phyloP scores from a whole-genome alignment of 2,797 vertebrate species.

The Gallinago solitaria region DNA sequence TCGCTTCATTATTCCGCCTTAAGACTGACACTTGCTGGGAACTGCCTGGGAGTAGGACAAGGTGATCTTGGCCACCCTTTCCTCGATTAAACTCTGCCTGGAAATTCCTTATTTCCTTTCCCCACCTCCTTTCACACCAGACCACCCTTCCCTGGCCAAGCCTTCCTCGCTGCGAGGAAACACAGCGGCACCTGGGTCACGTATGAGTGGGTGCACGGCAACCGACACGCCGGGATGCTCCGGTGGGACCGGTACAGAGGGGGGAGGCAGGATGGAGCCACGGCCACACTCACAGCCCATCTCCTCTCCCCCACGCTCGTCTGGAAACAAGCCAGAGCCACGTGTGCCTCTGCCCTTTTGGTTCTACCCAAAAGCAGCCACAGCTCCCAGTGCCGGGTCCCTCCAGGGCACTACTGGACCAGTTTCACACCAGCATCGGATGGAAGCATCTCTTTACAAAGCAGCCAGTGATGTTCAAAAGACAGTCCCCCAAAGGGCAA shows the following conservation, averaged over 20 bases:
- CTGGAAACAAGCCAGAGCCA: neutral
- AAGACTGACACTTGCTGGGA: neutral
- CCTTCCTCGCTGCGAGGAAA: neutral
- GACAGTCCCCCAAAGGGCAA: neutral
- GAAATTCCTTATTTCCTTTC: neutral
- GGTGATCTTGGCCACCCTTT: neutral
- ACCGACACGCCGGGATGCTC: accelerated
- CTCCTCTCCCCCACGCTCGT: neutral
- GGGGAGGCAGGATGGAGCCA: neutral
- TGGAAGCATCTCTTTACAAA: neutral
- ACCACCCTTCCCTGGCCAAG: neutral
- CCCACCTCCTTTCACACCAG: neutral
- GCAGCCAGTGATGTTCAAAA: neutral
- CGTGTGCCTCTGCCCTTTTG: neutral
- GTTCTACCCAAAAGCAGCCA: neutral
- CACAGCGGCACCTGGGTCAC: accelerated
- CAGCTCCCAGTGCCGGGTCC: too few species aligned
- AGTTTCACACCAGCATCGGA: neutral
- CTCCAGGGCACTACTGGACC: neutral
- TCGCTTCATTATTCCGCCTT: neutral
- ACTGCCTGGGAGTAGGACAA: neutral
- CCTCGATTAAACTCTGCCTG: neutral
- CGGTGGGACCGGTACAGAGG: neutral
- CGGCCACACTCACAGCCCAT: accelerated
- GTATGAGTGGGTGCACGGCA: accelerated